Conservation (phyloP, 2,797 vertebrate genomes). For the Fundulus diaphanus region DNA sequence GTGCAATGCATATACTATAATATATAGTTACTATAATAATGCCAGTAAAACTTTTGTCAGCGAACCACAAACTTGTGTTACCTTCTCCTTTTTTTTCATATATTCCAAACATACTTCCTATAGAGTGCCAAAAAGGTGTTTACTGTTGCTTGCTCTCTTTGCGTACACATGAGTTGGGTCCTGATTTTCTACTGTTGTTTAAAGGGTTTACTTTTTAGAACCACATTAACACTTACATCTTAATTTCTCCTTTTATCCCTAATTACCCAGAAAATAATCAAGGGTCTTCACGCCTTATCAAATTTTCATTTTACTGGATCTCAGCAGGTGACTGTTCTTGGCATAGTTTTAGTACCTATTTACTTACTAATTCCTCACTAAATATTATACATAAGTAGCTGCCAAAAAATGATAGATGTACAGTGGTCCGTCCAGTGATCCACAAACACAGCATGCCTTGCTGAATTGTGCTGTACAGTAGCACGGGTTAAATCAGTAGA, state of each 20-base stretch:
- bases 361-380: slow-evolving; percentile 22
- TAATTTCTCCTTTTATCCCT: background rate
- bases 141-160: background rate
- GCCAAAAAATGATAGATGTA: slow-evolving; percentile 59
- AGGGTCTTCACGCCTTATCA: background rate
- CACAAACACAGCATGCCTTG: slow-evolving; percentile 45
- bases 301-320: slow-evolving; percentile 3
- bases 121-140: background rate
- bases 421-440: slow-evolving; percentile 58
- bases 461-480: slow-evolving; percentile 39
- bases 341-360: slow-evolving; percentile 15
- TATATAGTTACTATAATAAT: too few relatives aligned
- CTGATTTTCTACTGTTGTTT: slow-evolving; percentile 27
- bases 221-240: background rate
- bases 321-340: slow-evolving; percentile 11
- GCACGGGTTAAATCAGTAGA: slow-evolving; percentile 52
- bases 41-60: too few relatives aligned
- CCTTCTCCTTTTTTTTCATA: too few relatives aligned
- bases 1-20: too few relatives aligned
- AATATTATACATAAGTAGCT: slow-evolving; percentile 21
- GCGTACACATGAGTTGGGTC: background rate
- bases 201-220: slow-evolving; percentile 19
- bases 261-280: background rate
- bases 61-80: too few relatives aligned
- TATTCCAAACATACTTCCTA: background rate